Evolutionary conservation across 2,797 vertebrate genomes (phyloP).

Genomic region (Pseudomugil tenellus): DNA sequence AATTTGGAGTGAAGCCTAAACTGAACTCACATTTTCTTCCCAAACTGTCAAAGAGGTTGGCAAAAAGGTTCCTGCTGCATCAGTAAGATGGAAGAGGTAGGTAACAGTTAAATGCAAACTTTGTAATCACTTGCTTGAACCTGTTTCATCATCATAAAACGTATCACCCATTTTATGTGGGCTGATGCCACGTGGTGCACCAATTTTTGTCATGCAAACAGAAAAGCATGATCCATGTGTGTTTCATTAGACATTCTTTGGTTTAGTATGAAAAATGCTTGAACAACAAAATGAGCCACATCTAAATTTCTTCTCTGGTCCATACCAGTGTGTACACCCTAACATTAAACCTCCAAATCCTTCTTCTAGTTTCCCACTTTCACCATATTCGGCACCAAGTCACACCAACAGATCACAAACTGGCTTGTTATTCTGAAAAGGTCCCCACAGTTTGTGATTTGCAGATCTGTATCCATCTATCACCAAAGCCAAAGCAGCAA

Average conservation of each 20-base stretch:
- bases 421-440: conserved; percentile 14
- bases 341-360: conserved; percentile 1
- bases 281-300: background rate
- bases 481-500: background rate
- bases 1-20: too few species aligned
- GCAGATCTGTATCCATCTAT: conserved; percentile 13
- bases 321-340: background rate
- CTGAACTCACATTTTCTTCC: too few species aligned
- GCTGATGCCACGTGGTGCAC: too few species aligned
- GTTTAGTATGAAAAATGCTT: background rate
- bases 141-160: background rate
- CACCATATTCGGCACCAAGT: conserved; percentile 18
- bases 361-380: conserved; percentile 14
- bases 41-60: too few species aligned
- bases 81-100: background rate
- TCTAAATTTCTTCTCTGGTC: background rate
- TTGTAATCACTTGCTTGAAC: background rate
- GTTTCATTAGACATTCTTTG: background rate
- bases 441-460: conserved; percentile 10
- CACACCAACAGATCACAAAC: conserved; percentile 19
- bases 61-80: background rate
- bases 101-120: background rate
- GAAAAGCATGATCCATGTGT: background rate
- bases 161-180: too few species aligned
- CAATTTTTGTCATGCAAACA: background rate